phyloP scores from a whole-genome alignment of 2,888 invertebrate species.

The Lasioglossum oenotherae region DNA sequence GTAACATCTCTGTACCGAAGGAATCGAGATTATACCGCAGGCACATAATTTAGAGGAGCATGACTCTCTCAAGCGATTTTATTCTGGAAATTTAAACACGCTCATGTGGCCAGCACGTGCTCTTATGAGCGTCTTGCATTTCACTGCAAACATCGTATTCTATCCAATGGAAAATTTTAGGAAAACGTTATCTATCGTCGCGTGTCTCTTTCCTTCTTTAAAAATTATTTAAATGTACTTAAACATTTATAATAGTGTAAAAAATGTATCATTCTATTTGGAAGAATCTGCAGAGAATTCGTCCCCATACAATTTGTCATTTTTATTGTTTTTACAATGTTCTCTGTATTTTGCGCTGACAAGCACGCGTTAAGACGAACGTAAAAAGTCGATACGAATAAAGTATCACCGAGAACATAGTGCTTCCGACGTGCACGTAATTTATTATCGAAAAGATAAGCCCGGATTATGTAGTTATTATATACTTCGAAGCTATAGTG shows the following conservation, averaged over 20 bases:
- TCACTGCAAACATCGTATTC: neutral
- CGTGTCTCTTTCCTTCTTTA: neutral
- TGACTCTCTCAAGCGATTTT: neutral
- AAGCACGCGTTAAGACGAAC: neutral
- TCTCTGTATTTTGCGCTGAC: neutral
- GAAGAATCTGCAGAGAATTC: neutral
- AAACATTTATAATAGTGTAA: neutral
- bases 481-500: too few relatives aligned
- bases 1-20: neutral
- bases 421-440: neutral
- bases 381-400: neutral
- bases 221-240: neutral
- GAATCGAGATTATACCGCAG: neutral
- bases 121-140: constrained; percentile 6
- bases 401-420: neutral
- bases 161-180: neutral
- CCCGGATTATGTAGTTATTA: neutral
- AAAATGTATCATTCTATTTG: neutral
- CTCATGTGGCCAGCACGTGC: constrained; percentile 35
- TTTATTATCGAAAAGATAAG: constrained; percentile 1
- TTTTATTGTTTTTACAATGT: neutral
- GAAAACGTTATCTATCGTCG: neutral
- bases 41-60: constrained; percentile 4
- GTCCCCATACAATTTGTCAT: neutral
- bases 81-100: neutral